These are phyloP conservation scores for Lymantria monacha DNA, from an alignment of 2,888 invertebrate genomes.

Conservation along the genomic window DNA sequence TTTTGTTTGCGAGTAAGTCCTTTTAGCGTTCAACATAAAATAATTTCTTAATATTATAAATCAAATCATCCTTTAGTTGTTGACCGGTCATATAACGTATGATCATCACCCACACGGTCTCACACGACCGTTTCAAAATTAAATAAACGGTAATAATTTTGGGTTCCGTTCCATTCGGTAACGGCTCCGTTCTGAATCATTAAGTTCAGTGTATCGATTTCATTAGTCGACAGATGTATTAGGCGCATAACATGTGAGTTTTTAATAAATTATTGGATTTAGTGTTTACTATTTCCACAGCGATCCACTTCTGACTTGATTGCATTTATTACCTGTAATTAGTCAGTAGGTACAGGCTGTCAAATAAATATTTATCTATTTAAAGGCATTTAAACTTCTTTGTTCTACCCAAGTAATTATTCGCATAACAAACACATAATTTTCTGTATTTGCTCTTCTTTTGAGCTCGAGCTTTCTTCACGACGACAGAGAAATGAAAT, in stretches of 20 bases:
- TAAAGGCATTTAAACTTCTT: no score
- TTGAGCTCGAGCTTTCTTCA: no score
- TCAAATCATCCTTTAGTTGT: not conserved
- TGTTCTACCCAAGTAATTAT: no score
- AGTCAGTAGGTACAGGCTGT: no score
- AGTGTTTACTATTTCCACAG: not conserved
- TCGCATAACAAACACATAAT: no score
- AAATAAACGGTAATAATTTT: conserved; percentile 29
- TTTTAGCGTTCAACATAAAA: no score
- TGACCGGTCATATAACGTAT: not conserved
- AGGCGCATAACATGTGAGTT: not conserved
- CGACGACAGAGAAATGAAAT: no score
- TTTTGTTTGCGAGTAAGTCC: no score
- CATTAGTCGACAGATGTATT: conserved; percentile 28
- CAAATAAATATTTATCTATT: no score
- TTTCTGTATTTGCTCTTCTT: no score
- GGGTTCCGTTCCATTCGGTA: conserved; percentile 52
- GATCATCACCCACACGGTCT: conserved; percentile 17
- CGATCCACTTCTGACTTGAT: no score
- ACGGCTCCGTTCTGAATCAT: conserved; percentile 65
- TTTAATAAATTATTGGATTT: not conserved
- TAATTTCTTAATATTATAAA: not conserved
- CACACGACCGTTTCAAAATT: conserved; percentile 24
- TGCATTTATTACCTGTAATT: no score
- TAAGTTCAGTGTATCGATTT: conserved; percentile 56